Conservation (phyloP, 2,797 vertebrate species). For the Pantherophis alleghaniensis region DNA sequence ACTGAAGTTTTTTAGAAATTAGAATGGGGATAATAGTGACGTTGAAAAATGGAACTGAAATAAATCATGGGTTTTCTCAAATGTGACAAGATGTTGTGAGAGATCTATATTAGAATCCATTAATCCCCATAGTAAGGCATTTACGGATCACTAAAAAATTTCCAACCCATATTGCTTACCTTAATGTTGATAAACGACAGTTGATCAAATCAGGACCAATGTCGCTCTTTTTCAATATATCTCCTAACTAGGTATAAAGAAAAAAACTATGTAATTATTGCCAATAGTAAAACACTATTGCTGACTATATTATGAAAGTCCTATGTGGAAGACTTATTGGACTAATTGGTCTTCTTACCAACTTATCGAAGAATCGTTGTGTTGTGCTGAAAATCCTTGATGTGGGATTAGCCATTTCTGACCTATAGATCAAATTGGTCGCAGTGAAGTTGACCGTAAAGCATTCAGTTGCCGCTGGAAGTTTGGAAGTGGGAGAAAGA, state of each 20-base stretch:
- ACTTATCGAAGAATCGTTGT: conserved; percentile 49
- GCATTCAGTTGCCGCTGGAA: accelerated
- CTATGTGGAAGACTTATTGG: background rate
- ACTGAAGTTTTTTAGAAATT: background rate
- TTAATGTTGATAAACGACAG: background rate
- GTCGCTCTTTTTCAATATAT: background rate
- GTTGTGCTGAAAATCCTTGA: conserved; percentile 68
- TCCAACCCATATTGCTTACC: background rate
- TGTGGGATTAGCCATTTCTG: conserved; percentile 52
- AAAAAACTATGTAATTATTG: background rate
- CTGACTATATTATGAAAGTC: background rate
- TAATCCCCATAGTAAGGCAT: too few relatives aligned
- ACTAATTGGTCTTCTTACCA: conserved; percentile 57
- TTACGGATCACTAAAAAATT: background rate
- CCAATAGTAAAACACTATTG: background rate
- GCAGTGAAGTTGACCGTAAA: conserved; percentile 71
- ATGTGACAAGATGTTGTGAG: too few relatives aligned
- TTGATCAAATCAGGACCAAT: background rate
- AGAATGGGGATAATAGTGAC: background rate
- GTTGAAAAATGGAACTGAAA: background rate
- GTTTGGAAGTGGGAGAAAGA: background rate
- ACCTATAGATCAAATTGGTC: conserved; percentile 64
- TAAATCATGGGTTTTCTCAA: background rate
- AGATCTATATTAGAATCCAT: too few relatives aligned
- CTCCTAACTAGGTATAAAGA: background rate